Conservation (phyloP, 2,113 vertebrate genomes). For the Tor tambroides region DNA sequence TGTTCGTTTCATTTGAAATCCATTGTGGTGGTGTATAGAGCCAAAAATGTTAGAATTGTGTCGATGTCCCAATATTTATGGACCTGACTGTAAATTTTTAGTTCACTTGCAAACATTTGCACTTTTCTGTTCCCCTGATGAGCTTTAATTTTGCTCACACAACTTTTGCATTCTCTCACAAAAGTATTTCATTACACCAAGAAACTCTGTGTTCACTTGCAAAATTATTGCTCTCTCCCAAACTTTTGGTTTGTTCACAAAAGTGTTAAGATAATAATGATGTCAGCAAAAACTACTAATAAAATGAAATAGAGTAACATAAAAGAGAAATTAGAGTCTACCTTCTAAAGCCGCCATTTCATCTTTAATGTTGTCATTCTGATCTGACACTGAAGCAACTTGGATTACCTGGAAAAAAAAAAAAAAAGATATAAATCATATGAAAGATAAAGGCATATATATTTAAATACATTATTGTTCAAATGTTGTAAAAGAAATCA, state of each 20-base stretch:
- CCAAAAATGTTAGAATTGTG: no score
- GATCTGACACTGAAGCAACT: slow-evolving; percentile 86
- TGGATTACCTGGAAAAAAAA: slow-evolving; percentile 82
- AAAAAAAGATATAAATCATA: background rate
- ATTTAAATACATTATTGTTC: background rate
- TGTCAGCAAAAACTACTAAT: background rate
- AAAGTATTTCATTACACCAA: background rate
- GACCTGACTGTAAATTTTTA: no score
- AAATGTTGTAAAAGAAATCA: background rate
- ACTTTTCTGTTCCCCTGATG: no score
- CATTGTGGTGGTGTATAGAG: no score
- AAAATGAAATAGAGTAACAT: background rate
- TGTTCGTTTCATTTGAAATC: no score
- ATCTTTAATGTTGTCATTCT: slow-evolving; percentile 75
- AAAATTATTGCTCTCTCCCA: no score
- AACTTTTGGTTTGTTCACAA: background rate
- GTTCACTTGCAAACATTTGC: no score
- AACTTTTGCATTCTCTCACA: no score
- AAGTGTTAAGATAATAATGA: background rate
- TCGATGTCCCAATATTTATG: no score
- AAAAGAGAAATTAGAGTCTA: slow-evolving; percentile 61
- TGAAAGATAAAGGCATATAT: background rate
- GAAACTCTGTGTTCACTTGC: background rate
- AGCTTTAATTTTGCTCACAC: no score
- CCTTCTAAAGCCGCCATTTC: slow-evolving; percentile 80